Percentiles rank a stretch among this genome's conserved stretches.
phyloP scores from a whole-genome alignment of 2,797 vertebrate species.

The Sebastes melanostomus region DNA sequence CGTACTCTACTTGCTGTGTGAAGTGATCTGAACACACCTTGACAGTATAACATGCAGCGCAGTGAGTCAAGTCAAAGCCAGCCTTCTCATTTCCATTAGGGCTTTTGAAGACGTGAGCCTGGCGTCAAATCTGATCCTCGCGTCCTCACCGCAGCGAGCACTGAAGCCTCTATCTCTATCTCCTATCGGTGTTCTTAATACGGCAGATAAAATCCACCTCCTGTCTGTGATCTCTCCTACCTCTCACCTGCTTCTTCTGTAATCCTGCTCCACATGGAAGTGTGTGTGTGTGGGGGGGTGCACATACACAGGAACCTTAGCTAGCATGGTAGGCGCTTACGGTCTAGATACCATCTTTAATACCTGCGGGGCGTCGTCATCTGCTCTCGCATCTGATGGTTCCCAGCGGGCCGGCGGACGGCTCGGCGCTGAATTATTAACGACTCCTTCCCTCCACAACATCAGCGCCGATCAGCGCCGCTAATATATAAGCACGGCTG shows the following conservation, averaged over 20 bases:
- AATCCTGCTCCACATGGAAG: slow-evolving; percentile 36
- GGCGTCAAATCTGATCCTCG: slow-evolving; percentile 22
- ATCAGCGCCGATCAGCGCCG: slow-evolving; percentile 41
- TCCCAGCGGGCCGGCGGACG: slow-evolving; percentile 47
- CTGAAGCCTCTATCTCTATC: slow-evolving; percentile 48
- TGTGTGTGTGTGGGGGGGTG: neutral
- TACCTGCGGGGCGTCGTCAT: slow-evolving; percentile 58
- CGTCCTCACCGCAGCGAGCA: slow-evolving; percentile 26
- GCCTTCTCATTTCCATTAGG: slow-evolving; percentile 10
- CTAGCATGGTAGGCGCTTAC: slow-evolving; percentile 40
- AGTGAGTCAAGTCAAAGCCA: slow-evolving; percentile 9
- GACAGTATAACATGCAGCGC: neutral
- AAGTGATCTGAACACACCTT: neutral
- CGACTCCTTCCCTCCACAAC: slow-evolving; percentile 21
- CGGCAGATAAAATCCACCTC: slow-evolving; percentile 48
- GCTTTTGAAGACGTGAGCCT: slow-evolving; percentile 35
- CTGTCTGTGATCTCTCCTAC: slow-evolving; percentile 46
- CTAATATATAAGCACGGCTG: slow-evolving; percentile 58
- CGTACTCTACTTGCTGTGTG: neutral
- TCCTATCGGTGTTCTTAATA: slow-evolving; percentile 53
- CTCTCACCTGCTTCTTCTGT: slow-evolving; percentile 45
- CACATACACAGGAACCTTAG: slow-evolving; percentile 23
- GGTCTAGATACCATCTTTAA: slow-evolving; percentile 71
- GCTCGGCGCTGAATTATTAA: slow-evolving; percentile 72
- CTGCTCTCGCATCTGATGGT: slow-evolving; percentile 65